Evolutionary conservation across 1,140 invertebrate species (phyloP).

Genomic region (Drosophila rhopaloa): DNA sequence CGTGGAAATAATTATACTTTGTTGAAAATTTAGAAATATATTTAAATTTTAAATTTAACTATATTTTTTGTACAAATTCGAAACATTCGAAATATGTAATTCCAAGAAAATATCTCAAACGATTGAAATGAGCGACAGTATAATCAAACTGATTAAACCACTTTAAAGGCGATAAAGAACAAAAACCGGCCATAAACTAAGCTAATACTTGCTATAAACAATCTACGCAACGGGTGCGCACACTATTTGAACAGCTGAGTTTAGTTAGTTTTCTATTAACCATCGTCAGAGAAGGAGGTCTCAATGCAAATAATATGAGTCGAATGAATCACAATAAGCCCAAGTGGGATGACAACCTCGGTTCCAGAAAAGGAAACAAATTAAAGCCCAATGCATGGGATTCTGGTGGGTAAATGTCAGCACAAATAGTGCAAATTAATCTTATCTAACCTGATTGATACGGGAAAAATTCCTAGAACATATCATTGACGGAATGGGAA

Average conservation of each 20-base stretch:
- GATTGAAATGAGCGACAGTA: background rate
- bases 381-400: background rate
- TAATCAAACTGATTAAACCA: background rate
- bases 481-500: background rate
- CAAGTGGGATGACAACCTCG: background rate
- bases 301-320: background rate
- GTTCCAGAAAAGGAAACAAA: background rate
- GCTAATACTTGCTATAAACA: background rate
- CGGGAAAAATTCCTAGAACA: background rate
- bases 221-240: background rate
- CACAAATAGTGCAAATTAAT: background rate
- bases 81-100: background rate
- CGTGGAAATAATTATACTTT: too few relatives aligned
- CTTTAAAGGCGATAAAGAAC: background rate
- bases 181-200: constrained; percentile 1
- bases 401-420: background rate
- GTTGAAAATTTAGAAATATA: too few relatives aligned
- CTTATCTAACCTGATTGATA: background rate
- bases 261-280: background rate
- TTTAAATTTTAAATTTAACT: too few relatives aligned
- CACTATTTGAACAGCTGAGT: background rate
- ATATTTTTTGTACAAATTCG: too few relatives aligned
- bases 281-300: background rate
- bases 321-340: constrained; percentile 1
- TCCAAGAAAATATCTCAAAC: background rate